Evolutionary conservation across 2,113 vertebrate species (phyloP).

Genomic region (Serinus canaria): DNA sequence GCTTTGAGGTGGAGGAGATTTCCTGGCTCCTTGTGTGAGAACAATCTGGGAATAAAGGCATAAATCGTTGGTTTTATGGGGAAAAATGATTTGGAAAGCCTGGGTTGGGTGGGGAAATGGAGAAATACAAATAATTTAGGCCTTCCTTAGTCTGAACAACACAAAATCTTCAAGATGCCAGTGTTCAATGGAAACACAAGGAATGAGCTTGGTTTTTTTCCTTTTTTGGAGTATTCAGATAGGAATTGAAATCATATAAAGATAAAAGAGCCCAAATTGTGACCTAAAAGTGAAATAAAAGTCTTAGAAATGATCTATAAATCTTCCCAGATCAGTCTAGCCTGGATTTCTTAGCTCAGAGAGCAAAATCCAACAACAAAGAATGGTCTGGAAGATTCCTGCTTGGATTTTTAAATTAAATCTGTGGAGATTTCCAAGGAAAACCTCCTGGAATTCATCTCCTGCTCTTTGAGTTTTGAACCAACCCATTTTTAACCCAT

Average conservation of each 20-base stretch:
- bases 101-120: neutral
- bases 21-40: neutral
- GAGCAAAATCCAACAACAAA: neutral
- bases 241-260: neutral
- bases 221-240: accelerated
- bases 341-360: neutral
- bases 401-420: neutral
- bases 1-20: neutral
- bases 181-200: accelerated
- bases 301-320: neutral
- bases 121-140: neutral
- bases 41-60: neutral
- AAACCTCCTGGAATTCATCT: neutral
- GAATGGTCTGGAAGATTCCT: neutral
- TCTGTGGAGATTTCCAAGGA: neutral
- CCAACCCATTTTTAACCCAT: neutral
- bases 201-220: accelerated
- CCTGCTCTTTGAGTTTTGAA: neutral
- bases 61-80: neutral
- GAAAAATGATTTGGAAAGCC: accelerated
- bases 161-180: neutral
- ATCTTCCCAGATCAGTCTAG: neutral
- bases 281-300: neutral
- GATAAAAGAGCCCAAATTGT: neutral
- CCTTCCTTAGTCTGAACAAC: neutral